phyloP scores from a whole-genome alignment of 1,140 invertebrate genomes.

The Drosophila rhopaloa region DNA sequence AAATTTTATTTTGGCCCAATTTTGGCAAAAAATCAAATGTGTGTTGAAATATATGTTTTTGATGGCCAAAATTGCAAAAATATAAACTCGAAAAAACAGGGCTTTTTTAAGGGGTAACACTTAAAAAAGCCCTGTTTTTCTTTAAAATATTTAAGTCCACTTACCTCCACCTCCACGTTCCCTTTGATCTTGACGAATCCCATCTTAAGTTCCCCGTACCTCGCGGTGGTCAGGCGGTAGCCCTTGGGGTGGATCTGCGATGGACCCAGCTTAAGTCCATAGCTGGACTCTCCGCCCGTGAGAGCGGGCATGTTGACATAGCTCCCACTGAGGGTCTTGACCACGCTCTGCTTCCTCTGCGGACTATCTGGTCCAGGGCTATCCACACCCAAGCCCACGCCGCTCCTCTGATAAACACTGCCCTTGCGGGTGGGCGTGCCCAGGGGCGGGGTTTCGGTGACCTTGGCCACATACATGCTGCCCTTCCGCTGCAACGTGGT shows the following conservation, averaged over 20 bases:
- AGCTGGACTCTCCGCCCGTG: constrained; percentile 73
- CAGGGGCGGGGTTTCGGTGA: constrained; percentile 49
- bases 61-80: too few species aligned
- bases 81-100: too few species aligned
- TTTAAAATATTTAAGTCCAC: constrained; percentile 45
- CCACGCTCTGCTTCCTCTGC: constrained; percentile 72
- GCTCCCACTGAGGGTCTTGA: constrained; percentile 66
- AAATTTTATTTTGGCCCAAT: too few species aligned
- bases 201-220: constrained; percentile 92
- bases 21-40: too few species aligned
- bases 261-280: constrained; percentile 88
- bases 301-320: constrained; percentile 61
- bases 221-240: constrained; percentile 88
- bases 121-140: not conserved
- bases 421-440: constrained; percentile 74
- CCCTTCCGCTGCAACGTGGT: constrained; percentile 55
- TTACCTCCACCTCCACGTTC: constrained; percentile 95
- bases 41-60: too few species aligned
- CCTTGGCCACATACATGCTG: constrained; percentile 67
- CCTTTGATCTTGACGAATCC: constrained; percentile 95
- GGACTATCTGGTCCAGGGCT: constrained; percentile 42
- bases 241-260: constrained; percentile 91
- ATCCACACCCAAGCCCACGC: constrained; percentile 14
- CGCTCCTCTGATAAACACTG: constrained; percentile 65
- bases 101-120: too few species aligned